phyloP scores from a whole-genome alignment of 2,113 vertebrate species.

The Meles meles region DNA sequence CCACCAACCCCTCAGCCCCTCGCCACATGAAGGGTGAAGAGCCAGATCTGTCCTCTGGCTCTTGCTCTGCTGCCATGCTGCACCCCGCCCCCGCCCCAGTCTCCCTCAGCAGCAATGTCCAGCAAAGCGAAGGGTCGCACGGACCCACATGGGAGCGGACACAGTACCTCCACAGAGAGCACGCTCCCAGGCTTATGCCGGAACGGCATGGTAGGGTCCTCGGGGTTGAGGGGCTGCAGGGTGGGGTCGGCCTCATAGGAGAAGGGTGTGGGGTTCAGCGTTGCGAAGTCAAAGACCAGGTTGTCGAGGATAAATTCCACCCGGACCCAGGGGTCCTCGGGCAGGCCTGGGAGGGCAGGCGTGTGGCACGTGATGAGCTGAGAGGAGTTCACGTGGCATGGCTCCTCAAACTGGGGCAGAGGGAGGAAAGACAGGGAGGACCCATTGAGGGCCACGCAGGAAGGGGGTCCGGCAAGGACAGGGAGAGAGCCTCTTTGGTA shows the following conservation, averaged over 20 bases:
- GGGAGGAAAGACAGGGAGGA: neutral
- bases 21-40: neutral
- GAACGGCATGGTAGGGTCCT: constrained; percentile 88
- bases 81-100: too few species aligned
- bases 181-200: constrained; percentile 97
- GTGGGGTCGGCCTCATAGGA: constrained; percentile 91
- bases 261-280: constrained; percentile 86
- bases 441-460: fast-evolving
- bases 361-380: constrained; percentile 90
- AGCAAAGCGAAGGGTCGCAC: neutral
- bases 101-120: neutral
- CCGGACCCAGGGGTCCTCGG: constrained; percentile 78
- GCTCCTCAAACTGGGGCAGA: constrained; percentile 87
- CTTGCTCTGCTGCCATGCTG: neutral
- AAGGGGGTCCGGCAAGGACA: neutral
- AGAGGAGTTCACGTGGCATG: constrained; percentile 91
- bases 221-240: constrained; percentile 87
- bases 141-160: fast-evolving
- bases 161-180: constrained; percentile 94
- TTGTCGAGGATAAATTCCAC: constrained; percentile 95
- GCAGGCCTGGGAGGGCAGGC: constrained; percentile 86
- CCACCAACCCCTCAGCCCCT: neutral
- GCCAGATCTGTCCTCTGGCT: fast-evolving
- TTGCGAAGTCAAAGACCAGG: constrained; percentile 90
- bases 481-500: neutral